Base-by-base conservation (phyloP, 2,888 invertebrate genomes). In the Hyposoter dolosus region DNA sequence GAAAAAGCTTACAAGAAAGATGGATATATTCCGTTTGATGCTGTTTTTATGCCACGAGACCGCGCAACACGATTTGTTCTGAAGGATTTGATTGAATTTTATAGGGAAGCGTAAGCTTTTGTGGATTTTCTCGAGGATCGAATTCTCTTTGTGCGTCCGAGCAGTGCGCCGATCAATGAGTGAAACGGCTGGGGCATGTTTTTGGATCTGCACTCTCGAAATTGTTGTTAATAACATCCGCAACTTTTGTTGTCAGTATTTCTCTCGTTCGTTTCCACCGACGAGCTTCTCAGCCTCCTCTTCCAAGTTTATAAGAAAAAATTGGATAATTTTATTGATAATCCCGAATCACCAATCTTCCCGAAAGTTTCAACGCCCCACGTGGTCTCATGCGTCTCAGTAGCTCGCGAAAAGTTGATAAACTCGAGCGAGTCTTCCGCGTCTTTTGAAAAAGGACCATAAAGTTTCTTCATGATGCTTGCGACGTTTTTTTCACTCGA, bases 361-460 rank as follows among this genome's bases (percentile, higher is more conserved):
- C 4, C 6, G 4, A 35, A 43, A 72, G 71, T 84, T 80, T 84
- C 65, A 63, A 19, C 32, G 32, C 19, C 60, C 47, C 66, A 53
- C 45, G 23, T 32, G 28, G 50, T 71, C 60, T 28, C 35, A 15
- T 69, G 35, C 69, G 72, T 74, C 43, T 28, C 56, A 45, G 28
- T 19, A 23, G 15, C 65, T 72, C 56, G 56, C 50, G 53, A 81
- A 83, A 56, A 83, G 81, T 72, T 81, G 68, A 12, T 68, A 79
- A 80, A 76, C 80, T 76, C 50, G 28, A 66, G 32, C n/a, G 66
- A 50, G 72, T 72, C 80, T 72, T 65, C 60, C 77, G 63, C 15
- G 60, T 74, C 60, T 72, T 50, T 28, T 40, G 66, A 82, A 71
- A 87, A 80, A 68, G 84, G 71, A 65, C 69, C 69, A 75, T 82